phyloP scores from a whole-genome alignment of 2,797 vertebrate species.

The Spinus olivaceus region DNA sequence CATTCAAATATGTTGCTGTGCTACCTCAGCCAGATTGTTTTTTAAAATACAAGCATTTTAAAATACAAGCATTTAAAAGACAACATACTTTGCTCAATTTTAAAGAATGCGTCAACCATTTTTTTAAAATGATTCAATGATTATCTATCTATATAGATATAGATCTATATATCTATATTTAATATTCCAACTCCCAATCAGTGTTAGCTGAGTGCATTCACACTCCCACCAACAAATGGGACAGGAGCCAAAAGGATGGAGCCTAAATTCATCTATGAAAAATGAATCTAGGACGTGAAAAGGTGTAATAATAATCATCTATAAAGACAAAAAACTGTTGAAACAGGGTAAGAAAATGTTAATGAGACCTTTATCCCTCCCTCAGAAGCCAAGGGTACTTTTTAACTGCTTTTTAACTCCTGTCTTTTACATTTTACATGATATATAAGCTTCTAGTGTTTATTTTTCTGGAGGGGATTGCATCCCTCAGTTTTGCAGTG shows the following conservation, averaged over 20 bases:
- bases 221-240: background rate
- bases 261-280: background rate
- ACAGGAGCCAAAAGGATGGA: background rate
- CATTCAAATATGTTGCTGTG: background rate
- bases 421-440: background rate
- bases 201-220: background rate
- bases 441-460: background rate
- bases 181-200: background rate
- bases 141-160: too few relatives aligned
- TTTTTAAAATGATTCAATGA: background rate
- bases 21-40: background rate
- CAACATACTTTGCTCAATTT: too few relatives aligned
- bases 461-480: background rate
- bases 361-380: background rate
- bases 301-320: background rate
- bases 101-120: background rate
- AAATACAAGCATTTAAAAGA: background rate
- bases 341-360: background rate
- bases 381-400: background rate
- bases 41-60: background rate
- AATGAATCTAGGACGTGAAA: background rate
- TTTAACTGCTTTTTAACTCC: background rate
- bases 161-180: rapidly evolving
- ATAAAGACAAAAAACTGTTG: background rate
- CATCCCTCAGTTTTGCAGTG: background rate